Conservation (phyloP, 1,140 invertebrate genomes). For the Diprion similis region DNA sequence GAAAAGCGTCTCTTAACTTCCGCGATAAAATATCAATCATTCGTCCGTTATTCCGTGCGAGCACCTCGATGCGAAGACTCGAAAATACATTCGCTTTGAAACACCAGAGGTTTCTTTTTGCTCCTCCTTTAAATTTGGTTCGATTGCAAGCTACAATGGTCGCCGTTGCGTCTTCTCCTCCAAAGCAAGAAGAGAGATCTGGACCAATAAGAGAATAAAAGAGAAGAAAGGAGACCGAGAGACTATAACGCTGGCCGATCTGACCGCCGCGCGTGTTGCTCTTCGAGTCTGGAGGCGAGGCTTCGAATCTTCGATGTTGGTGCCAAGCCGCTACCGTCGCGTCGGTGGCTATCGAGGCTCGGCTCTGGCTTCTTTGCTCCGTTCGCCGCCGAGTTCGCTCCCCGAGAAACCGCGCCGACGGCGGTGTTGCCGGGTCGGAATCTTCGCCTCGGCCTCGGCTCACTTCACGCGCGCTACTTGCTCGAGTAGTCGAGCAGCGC, state of each 20-base stretch:
- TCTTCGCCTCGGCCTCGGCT: slow-evolving; percentile 8
- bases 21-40: background rate
- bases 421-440: slow-evolving; percentile 23
- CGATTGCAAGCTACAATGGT: background rate
- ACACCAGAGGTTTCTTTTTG: background rate
- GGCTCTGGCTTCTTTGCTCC: slow-evolving; percentile 13
- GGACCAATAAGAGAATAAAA: background rate
- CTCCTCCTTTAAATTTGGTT: slow-evolving; percentile 17
- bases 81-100: background rate
- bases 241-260: slow-evolving; percentile 4
- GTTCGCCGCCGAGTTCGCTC: too few species aligned
- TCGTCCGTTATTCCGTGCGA: background rate
- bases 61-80: background rate
- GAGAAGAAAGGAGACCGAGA: slow-evolving; percentile 4
- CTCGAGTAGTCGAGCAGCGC: background rate
- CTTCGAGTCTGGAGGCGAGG: background rate
- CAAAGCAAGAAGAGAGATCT: background rate
- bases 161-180: background rate
- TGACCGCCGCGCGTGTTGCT: background rate
- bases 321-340: background rate
- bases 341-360: slow-evolving; percentile 27
- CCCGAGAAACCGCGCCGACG: slow-evolving; percentile 13
- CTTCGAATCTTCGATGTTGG: background rate
- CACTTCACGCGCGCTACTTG: background rate
- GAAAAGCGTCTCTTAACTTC: background rate